These are phyloP conservation scores for Bombylius major DNA, from an alignment of 2,888 invertebrate genomes.

Conservation along the genomic window DNA sequence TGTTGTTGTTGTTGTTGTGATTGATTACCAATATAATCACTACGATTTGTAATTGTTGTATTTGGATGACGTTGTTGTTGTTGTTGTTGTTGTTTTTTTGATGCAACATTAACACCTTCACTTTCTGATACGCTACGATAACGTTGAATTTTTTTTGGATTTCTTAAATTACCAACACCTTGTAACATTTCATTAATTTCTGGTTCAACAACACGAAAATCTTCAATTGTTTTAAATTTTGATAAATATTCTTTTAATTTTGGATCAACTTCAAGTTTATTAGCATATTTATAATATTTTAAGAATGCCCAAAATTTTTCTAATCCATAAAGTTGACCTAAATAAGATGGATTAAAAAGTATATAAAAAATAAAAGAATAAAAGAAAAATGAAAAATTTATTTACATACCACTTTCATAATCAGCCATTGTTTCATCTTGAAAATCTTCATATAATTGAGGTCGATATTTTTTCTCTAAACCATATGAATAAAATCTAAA, in stretches of 20 bases:
- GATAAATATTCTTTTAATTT: conserved; percentile 58
- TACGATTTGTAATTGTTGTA: conserved; percentile 35
- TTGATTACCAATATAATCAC: conserved; percentile 34
- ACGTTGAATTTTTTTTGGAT: conserved; percentile 41
- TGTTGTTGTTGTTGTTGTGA: conserved; percentile 24
- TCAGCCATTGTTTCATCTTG: conserved; percentile 84
- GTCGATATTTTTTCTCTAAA: conserved; percentile 87
- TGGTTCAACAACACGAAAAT: conserved; percentile 63
- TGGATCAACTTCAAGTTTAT: conserved; percentile 59
- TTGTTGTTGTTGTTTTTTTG: conserved; percentile 11
- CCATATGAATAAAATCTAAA: conserved; percentile 99
- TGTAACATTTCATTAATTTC: conserved; percentile 48
- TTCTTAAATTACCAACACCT: conserved; percentile 39
- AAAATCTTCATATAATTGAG: conserved; percentile 92
- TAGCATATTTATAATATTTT: conserved; percentile 83
- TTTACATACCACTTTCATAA: conserved; percentile 62
- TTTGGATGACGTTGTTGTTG: conserved; percentile 19
- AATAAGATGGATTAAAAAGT: conserved; percentile 7
- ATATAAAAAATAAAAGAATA: not conserved
- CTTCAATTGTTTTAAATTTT: conserved; percentile 78
- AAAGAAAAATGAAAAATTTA: not conserved
- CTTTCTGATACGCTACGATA: conserved; percentile 58
- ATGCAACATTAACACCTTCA: conserved; percentile 34
- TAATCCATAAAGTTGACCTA: conserved; percentile 91
- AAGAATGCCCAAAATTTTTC: conserved; percentile 99